Conservation (phyloP, 2,888 invertebrate species). For the Aleiodes testaceus region DNA sequence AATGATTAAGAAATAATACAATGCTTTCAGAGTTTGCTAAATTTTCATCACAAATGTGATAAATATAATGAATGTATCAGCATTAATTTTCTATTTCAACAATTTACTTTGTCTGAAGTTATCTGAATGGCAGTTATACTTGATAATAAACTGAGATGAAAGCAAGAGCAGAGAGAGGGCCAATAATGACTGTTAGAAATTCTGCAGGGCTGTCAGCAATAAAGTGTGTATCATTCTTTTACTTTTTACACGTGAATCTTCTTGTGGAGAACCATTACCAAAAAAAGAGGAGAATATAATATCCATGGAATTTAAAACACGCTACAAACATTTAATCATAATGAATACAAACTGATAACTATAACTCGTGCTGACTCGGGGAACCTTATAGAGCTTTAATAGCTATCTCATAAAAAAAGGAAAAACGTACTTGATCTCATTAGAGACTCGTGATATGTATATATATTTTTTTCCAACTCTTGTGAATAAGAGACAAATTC, state of each 20-base stretch:
- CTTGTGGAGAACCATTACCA: not conserved
- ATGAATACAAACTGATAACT: too few species aligned
- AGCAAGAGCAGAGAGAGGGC: conserved; percentile 41
- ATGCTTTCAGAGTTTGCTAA: conserved; percentile 12
- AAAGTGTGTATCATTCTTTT: conserved; percentile 66
- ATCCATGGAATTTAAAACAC: too few species aligned
- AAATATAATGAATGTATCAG: conserved; percentile 35
- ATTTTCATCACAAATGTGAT: conserved; percentile 5
- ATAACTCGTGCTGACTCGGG: too few species aligned
- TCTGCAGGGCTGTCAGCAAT: conserved; percentile 62
- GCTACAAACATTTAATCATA: too few species aligned
- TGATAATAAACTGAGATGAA: conserved; percentile 20
- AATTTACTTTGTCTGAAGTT: conserved; percentile 28
- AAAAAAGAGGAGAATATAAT: not conserved
- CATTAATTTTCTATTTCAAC: conserved; percentile 37
- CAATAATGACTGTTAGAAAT: conserved; percentile 60
- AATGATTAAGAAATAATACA: conserved; percentile 31
- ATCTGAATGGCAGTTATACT: conserved; percentile 27
- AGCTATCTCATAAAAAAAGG: too few species aligned
- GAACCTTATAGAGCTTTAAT: too few species aligned
- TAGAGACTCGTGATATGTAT: too few species aligned
- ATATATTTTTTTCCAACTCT: too few species aligned
- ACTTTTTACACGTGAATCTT: conserved; percentile 59
- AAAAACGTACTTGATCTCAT: too few species aligned
- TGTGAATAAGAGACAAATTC: too few species aligned